Evolutionary conservation across 2,113 vertebrate genomes (phyloP), one percentile per base, ranked within the genome.

Genomic region (Phaethornis superciliosus): DNA sequence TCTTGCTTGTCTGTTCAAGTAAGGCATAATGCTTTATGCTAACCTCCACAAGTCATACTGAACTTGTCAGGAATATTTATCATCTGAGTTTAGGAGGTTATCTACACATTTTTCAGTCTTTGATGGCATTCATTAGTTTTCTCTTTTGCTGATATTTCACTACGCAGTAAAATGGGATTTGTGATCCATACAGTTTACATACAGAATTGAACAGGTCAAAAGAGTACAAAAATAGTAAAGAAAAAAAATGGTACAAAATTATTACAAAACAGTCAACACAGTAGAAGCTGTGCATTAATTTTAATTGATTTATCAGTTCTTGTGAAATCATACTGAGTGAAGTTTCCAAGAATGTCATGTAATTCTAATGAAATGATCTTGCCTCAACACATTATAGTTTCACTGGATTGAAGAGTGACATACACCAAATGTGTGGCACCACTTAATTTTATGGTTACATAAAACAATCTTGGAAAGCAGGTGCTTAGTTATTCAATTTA

Each of bases 1-100:
- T 92, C 49, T 90, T 89, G 44, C 54, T 93, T 83, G 60, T 87
- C 81, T 86, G 32, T 82, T 85, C 68, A 89, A 94, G 40, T 80
- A 78, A 72, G 19, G 30, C 52, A 69, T 55, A 85, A 35, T 27
- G 12, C 20, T 76, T 91, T 77, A 84, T 52, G 58, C 19, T 78
- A 92, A 65, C 42, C 32, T 67, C 65, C 70, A 79, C 24, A 80
- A 90, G 37, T 70, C 52, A 71, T 35, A 44, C 27, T 69, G 74
- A 91, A 87, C 17, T 93, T 91, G 72, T 42, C 63, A 58, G 24
- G 12, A 91, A 30, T 56, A 86, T 81, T 92, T 85, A 72, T 88
- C 19, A 70, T 28, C 22, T 64, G 18, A 81, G 3, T 68, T 88
- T 60, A 85, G 60, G 46, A 83, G 32, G 33, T 52, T 75, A 81